A percentile compares a stretch with the other conserved stretches of the same genome.
These are phyloP conservation scores for Drosophila kambysellisi DNA, from an alignment of 2,888 invertebrate species.

Conservation along the genomic window DNA sequence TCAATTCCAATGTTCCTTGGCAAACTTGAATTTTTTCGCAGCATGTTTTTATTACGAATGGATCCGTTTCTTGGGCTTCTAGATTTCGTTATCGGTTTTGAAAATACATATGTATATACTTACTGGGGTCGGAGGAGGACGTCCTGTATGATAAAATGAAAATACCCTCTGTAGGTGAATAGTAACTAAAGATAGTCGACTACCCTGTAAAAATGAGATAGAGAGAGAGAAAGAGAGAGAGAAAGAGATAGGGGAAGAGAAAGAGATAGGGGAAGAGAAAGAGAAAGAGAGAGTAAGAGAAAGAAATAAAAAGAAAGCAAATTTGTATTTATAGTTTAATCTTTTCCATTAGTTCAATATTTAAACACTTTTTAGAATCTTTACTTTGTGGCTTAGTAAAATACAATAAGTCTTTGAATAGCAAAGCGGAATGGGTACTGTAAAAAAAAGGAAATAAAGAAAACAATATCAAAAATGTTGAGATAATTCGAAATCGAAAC, in stretches of 20 bases:
- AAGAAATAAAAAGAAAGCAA: neutral
- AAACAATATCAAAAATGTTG: neutral
- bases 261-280: too few relatives aligned
- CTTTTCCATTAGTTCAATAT: neutral
- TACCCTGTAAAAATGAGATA: slow-evolving; percentile 11
- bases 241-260: too few relatives aligned
- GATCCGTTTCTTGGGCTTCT: too few relatives aligned
- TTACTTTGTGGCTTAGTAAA: neutral
- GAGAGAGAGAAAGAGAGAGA: too few relatives aligned
- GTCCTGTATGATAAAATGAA: too few relatives aligned
- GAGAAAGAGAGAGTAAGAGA: neutral
- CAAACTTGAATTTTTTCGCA: too few relatives aligned
- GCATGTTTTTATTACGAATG: too few relatives aligned
- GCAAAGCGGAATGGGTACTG: neutral
- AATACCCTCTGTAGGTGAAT: neutral
- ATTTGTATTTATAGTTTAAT: neutral
- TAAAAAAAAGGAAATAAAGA: too few relatives aligned
- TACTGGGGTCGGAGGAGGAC: too few relatives aligned
- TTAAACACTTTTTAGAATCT: neutral
- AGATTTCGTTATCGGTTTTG: too few relatives aligned
- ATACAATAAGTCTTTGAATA: neutral
- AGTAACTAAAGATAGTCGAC: neutral
- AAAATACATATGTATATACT: too few relatives aligned
- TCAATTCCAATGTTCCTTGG: too few relatives aligned
- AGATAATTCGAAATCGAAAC: slow-evolving; percentile 21